Base-by-base conservation (phyloP, 2,113 vertebrate genomes). In the Alouatta palliata region DNA sequence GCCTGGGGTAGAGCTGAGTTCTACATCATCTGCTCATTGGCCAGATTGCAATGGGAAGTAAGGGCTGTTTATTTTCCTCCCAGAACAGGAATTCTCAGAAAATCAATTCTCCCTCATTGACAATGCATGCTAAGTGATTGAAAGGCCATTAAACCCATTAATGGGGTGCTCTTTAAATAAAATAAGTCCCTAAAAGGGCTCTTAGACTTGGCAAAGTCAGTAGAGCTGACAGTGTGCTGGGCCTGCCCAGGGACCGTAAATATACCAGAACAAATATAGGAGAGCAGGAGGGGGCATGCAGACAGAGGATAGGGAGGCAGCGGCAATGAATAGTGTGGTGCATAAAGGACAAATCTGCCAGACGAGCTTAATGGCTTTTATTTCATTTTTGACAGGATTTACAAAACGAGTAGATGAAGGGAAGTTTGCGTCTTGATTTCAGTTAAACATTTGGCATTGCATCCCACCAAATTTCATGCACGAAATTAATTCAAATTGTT, bases 111-210 rank as follows among this genome's bases (percentile, higher is more conserved):
- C 91, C 86, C 94, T 97, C 97, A 97, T 97, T 97, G 98, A 96
- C 97, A 95, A 97, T 97, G 95, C 94, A 97, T 76, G 45, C 95
- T 97, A 97, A 97, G 96, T 97, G 98, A 98, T 97, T 96, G 95
- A 97, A 94, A 97, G 95, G 86, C 97, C 96, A 95, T 97, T 98
- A 97, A 97, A 95, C 90, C 96, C 97, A 97, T 96, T 97, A 96
- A 97, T 97, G 95, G 97, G 95, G 89, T 97, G 94, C 97, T 97
- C 95, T 97, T 97, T 98, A 97, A 98, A 97, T 97, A 97, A 98
- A 97, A 97, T 80, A 94, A 97, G 95, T 95, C 97, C 91, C 97
- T 98, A 91, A 96, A 95, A 97, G 95, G 96, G 82, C 97, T 96
- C 86, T 97, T 61, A 92, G 94, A 83, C 96, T 97, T 97, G 98